Percentiles rank a stretch among this genome's conserved stretches.
These are phyloP conservation scores for Coenobita brevimanus DNA, from an alignment of 1,140 invertebrate genomes.

Conservation along the genomic window DNA sequence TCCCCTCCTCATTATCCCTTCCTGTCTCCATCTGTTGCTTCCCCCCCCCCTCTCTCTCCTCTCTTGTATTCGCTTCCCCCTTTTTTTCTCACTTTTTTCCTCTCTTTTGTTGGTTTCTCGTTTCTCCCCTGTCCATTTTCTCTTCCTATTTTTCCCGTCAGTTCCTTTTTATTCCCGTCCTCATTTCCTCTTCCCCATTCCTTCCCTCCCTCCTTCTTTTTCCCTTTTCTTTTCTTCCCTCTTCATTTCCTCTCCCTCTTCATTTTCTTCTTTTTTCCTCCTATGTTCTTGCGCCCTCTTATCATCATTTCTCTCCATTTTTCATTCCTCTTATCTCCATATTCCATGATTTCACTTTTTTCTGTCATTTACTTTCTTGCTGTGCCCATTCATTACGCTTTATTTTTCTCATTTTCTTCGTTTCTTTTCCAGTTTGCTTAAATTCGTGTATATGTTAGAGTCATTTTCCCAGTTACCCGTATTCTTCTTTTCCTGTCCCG, in stretches of 20 bases:
- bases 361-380: no score
- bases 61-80: not conserved
- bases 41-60: no score
- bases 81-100: constrained; percentile 9
- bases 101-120: constrained; percentile 7
- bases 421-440: not conserved
- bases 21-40: no score
- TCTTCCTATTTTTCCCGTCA: not conserved
- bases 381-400: no score
- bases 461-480: no score
- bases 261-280: constrained; percentile 26
- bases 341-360: not conserved
- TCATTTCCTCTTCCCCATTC: not conserved
- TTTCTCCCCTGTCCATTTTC: constrained; percentile 14
- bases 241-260: constrained; percentile 23
- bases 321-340: not conserved
- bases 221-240: not conserved
- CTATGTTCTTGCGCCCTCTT: not conserved
- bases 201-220: not conserved
- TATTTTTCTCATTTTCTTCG: not conserved
- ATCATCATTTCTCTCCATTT: not conserved
- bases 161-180: not conserved
- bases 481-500: no score
- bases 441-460: no score
- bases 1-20: no score